Conservation (phyloP, 2,113 vertebrate species). For the Cranoglanis bouderius region DNA sequence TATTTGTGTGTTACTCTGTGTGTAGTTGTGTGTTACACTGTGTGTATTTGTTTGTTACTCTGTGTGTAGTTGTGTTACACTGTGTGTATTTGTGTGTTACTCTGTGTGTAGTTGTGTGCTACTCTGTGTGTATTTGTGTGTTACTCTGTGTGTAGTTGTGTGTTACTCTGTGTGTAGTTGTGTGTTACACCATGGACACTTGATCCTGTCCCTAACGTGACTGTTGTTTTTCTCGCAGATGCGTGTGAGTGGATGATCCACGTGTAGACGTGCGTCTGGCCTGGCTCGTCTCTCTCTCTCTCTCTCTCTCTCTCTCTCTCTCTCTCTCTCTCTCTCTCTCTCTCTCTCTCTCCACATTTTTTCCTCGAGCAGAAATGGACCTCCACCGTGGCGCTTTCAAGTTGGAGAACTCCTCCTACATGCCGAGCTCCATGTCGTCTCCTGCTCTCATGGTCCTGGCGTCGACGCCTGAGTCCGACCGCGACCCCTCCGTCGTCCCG, state of each 20-base stretch:
- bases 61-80: too few species aligned
- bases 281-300: neutral
- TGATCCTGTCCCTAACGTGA: neutral
- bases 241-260: conserved; percentile 33
- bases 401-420: conserved; percentile 98
- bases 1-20: too few species aligned
- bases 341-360: conserved; percentile 37
- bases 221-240: conserved; percentile 13
- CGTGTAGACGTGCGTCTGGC: conserved; percentile 16
- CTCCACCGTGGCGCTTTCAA: conserved; percentile 97
- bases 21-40: too few species aligned
- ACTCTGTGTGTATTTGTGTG: too few species aligned
- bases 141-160: neutral
- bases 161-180: neutral
- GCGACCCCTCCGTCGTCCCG: conserved; percentile 92
- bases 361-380: conserved; percentile 80
- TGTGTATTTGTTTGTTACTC: too few species aligned
- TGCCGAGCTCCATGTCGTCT: conserved; percentile 92
- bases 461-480: conserved; percentile 91
- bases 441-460: conserved; percentile 97
- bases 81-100: too few species aligned
- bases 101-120: too few species aligned
- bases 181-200: neutral
- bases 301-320: neutral
- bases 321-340: neutral